These are phyloP conservation scores for Laticauda colubrina DNA, from an alignment of 2,113 vertebrate genomes.

Conservation along the genomic window DNA sequence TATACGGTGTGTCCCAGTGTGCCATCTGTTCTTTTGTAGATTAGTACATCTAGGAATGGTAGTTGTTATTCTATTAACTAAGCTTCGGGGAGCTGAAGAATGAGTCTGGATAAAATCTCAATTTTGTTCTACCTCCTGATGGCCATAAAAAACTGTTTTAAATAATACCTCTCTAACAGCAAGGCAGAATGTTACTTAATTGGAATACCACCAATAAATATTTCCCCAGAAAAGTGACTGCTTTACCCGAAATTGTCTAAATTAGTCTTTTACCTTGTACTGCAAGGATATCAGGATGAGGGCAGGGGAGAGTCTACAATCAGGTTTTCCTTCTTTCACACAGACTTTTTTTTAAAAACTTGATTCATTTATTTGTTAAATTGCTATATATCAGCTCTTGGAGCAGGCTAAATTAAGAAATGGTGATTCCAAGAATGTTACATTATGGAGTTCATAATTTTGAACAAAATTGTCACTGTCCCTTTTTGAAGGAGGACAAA, in stretches of 20 bases:
- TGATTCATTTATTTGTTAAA: neutral
- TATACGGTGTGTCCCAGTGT: no score
- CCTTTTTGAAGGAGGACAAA: neutral
- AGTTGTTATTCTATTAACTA: neutral
- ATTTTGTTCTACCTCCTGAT: neutral
- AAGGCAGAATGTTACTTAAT: neutral
- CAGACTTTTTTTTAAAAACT: neutral
- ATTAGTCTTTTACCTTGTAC: constrained; percentile 15
- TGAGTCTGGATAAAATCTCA: neutral
- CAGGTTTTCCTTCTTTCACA: neutral
- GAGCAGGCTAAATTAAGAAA: neutral
- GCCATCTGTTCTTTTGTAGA: no score
- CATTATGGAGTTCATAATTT: neutral
- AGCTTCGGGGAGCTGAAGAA: neutral
- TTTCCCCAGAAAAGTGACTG: constrained; percentile 30
- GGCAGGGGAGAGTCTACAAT: neutral
- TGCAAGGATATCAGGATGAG: constrained; percentile 15
- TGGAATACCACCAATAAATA: constrained; percentile 9
- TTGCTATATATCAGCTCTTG: neutral
- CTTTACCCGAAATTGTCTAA: constrained; percentile 36
- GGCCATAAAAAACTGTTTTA: constrained; percentile 7
- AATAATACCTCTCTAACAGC: constrained; percentile 32
- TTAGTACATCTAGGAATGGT: no score
- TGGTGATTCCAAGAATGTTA: neutral
- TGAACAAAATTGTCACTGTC: neutral